Base-by-base conservation (phyloP, 2,888 invertebrate genomes). In the Petrolisthes manimaculis region DNA sequence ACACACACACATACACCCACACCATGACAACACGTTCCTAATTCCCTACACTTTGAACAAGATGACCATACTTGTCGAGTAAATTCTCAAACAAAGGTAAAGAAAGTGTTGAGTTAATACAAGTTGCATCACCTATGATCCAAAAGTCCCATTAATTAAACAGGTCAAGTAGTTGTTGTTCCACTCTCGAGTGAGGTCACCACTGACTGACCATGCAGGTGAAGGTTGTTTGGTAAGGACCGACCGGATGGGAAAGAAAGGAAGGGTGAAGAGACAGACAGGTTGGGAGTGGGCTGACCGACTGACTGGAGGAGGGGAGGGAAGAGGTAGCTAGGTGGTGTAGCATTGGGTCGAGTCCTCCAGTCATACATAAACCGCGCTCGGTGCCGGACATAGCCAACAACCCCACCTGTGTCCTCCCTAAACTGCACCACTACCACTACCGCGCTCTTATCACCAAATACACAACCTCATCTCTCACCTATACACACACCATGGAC, bases 311-410 rank as follows among this genome's bases (percentile, higher is more conserved):
- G 37, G 37, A 37, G 37, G 37, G 61, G 71, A 71, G 71, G 71
- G 21, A 21, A n/a, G 71, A n/a, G 71, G 71, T 12, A 71, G 71
- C n/a, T 6, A n/a, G 71, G 71, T 21, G 81, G 81, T 81, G 67
- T 81, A 81, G 24, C 67, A 67, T 67, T 37, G 67, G 81, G 81
- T 81, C 8, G 81, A n/a, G 71, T 71, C 71, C n/a, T n/a, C 21
- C 71, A 71, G 71, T 71, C 71, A 71, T 71, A 71, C 71, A 71
- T 71, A 71, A 21, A 14, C 21, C 14, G 71, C 71, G 71, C 71
- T 71, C 71, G 14, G 71, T 71, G 71, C 1, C 71, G 71, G 71
- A n/a, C 37, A 37, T 84, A 61, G 61, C 61, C 77, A 53, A 37
- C 37, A 51, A 77, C 53, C 61, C 54, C 4, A 37, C 14, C 67